Conservation (phyloP, 1,140 invertebrate genomes). For the Drosophila sechellia region DNA sequence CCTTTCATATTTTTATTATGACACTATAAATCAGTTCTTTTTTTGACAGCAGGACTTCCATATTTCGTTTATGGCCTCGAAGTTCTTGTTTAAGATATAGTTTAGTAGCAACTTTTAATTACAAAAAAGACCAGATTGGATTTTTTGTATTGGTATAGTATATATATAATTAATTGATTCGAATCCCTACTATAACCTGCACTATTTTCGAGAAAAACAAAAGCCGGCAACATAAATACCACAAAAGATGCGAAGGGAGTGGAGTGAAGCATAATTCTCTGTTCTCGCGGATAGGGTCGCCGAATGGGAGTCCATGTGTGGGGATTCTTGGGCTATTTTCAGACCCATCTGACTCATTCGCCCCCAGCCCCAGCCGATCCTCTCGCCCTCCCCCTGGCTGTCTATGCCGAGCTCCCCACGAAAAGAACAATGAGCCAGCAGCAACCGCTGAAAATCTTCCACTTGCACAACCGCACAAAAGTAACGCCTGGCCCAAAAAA, state of each 20-base stretch:
- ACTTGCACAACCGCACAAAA: conserved; percentile 29
- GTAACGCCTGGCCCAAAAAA: conserved; percentile 41
- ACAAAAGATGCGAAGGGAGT: background rate
- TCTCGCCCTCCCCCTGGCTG: background rate
- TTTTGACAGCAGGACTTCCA: too few relatives aligned
- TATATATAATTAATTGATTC: background rate
- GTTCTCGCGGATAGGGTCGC: conserved; percentile 3
- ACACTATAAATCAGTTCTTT: too few relatives aligned
- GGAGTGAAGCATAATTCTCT: conserved; percentile 1
- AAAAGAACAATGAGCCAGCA: conserved; percentile 36
- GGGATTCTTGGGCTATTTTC: conserved; percentile 30
- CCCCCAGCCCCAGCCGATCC: conserved; percentile 27
- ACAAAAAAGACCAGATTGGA: too few relatives aligned
- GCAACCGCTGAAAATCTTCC: conserved; percentile 24
- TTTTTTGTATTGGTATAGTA: too few relatives aligned
- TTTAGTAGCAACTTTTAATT: too few relatives aligned
- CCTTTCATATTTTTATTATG: too few relatives aligned
- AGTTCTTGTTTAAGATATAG: too few relatives aligned
- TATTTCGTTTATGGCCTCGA: too few relatives aligned
- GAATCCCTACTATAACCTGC: background rate
- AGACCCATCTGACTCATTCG: conserved; percentile 34
- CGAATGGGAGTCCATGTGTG: conserved; percentile 13
- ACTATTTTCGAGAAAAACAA: conserved; percentile 1
- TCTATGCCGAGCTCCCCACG: background rate
- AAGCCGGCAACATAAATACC: conserved; percentile 7